Base-by-base conservation (phyloP, 2,888 invertebrate species). In the Polylopha cassiicola region DNA sequence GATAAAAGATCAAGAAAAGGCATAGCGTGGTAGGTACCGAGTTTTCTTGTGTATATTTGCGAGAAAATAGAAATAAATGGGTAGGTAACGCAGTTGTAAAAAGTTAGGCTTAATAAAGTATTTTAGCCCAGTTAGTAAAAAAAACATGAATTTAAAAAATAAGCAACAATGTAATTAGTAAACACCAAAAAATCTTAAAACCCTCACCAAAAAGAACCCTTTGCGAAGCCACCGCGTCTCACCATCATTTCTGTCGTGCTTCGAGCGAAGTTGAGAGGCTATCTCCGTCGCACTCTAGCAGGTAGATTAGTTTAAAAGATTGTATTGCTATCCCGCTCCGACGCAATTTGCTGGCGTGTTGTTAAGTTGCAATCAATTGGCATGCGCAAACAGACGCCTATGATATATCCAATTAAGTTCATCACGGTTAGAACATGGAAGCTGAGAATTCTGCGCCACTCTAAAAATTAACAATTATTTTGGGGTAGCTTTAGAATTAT, bases 311-410 rank as follows among this genome's bases (percentile, higher is more conserved):
- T 18, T 10, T 22, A 13, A 8, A 21, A 53, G 2, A 39, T 53
- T 50, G 54, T 39, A 44, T 78, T 77, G 51, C 65, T 50, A 20
- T 79, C 68, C 23, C 39, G 47, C 66, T 56, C 59, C 62, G 56
- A 62, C 70, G 75, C 82, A 84, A 84, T 84, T 80, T 81, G 79
- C 80, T 73, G 75, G 78, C 72, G 73, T 74, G 81, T 80, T 80
- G 84, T 84, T 82, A 84, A 80, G 77, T 78, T 77, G 85, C 86
- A 86, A 86, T 86, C 86, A 86, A 86, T 86, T 86, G 85, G 70
- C 82, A 78, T 80, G 85, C 81, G 84, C 85, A 85, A 86, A 86
- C 85, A 86, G 79, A 85, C 82, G 79, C 80, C 81, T 86, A 85
- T 86, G 85, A 86, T 85, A 85, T 82, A 86, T 85, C 85, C 85